Evolutionary conservation across 1,140 invertebrate species (phyloP), one percentile per base, ranked within the genome.

Genomic region (Cydia pomonella): DNA sequence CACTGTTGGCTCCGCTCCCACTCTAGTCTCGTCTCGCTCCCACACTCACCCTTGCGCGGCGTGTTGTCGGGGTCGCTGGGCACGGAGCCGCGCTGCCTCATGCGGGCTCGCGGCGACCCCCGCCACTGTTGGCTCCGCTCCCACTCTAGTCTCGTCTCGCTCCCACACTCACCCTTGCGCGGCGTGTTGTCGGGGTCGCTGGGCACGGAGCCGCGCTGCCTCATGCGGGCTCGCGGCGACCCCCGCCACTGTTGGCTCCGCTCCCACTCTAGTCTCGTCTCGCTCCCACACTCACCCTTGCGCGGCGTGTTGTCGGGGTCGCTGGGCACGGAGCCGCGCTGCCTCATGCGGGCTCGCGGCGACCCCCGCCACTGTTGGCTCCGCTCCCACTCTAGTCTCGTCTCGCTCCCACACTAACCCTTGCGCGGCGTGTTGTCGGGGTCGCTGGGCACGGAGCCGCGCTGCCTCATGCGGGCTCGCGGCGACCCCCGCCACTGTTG

Each of bases 21-120:
- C 18, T 59, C 50, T 7, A 7, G 18, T 4, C n/a, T n/a, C 5
- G n/a, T 7, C 2, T 5, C 16, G 50, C 16, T 53, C 50, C 50
- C 66, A 33, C 25, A 27, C 4, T 47, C n/a, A 84, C 71, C 81
- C 74, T 77, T 77, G 74, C 74, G 76, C 74, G 93, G 92, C 84
- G 93, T 93, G 88, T 94, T 94, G 82, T 91, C 94, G 76, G 95
- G 95, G 82, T 96, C 95, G 3, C 94, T 94, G 63, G 95, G 95
- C 75, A 95, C 94, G 21, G 94, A 95, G 77, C 93, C 93, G 73
- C 94, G 90, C 1, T 87, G 84, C 76, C 94, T 89, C n/a, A 92
- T 93, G 62, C 94, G 89, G 21, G 93, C 91, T n/a, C 95, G 88
- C 12, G 96, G 95, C 0, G 95, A 96, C 21, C 94, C 90, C 25